Base-by-base conservation (phyloP, 2,888 invertebrate species). In the Elysia crispata region DNA sequence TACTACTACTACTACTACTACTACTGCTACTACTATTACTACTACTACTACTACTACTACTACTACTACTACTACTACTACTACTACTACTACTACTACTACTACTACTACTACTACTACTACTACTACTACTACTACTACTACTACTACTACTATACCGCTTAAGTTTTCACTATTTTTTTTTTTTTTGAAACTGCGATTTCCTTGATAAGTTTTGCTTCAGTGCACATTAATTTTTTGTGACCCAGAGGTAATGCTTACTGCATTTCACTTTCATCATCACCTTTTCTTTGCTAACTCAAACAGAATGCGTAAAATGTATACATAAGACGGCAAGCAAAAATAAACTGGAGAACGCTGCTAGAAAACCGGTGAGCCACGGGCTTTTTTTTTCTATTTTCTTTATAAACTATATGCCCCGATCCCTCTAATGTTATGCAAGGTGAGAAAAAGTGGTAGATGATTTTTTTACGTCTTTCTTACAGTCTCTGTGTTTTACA, bases 61-160 rank as follows among this genome's bases (percentile, higher is more conserved):
- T 70, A 70, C 70, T 70, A 70, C 70, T 70, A 70, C 70, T 70
- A 70, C 70, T 70, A 67, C 77, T 70, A 70, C 70, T 77, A n/a
- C 54, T 70, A 77, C 70, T 77, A 57, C 57, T 77, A 60, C 70
- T 77, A 77, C 77, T 70, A 70, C 70, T 70, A 77, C 77, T 77
- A 77, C 77, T 77, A 70, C 77, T 77, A 77, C 77, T 77, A 77
- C 77, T 77, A 77, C 77, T 77, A 77, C 77, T 77, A 77, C 77
- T 77, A 70, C 77, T 77, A 77, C 77, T 77, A 77, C 77, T 77
- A 77, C 77, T 77, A 77, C 77, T 77, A 49, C 67, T 77, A 67
- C 77, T 49, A 67, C 77, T 77, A 67, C 77, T 77, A 67, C 77
- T 70, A 72, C 77, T 77, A 70, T 72, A 60, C 72, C 73, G 60